Evolutionary conservation across 92 coral and sea anemone species (phyloP), one percentile per base, ranked within the genome.

Genomic region (Isaurus tuberculatus): DNA sequence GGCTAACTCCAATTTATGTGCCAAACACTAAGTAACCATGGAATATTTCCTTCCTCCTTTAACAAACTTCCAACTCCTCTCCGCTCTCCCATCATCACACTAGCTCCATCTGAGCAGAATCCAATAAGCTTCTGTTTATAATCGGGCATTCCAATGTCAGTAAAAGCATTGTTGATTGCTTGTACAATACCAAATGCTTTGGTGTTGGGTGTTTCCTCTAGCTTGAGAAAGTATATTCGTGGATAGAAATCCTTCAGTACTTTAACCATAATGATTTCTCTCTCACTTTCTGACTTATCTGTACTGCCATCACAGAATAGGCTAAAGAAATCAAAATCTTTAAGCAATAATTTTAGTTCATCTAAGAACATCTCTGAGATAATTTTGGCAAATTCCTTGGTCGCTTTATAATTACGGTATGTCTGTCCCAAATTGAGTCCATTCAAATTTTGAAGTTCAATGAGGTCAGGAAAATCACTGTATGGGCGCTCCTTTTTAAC

Each of bases 101-200:
- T 70, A 22, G 46, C 75, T 1, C 75, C 75, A 70, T 70, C 75
- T 37, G 75, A 70, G 0, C 49, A 48, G 57, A 48, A 48, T 48
- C 57, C 57, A 48, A 48, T 48, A 48, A 48, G 57, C 17, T 11
- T 48, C 57, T 48, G 22, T 51, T 17, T 51, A 15, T 51, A 51
- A 51, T 51, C 61, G 17, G 23, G 61, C 2, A 51, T 51, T 51
- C 61, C 61, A 51, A 16, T 51, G 20, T 51, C 61, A 51, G 22
- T 51, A 51, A 51, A 51, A 51, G 25, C 22, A 51, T 51, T 51
- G 61, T 51, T 51, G 61, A 16, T 16, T 51, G 22, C 61, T 51
- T 13, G 61, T 2, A 17, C 20, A 51, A 15, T 51, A 51, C 61
- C 61, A 16, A 15, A 22, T 51, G 61, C 61, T 51, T 51, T 15